These are phyloP conservation scores for Catamblyrhynchus diadema DNA, from an alignment of 2,797 vertebrate species.

Conservation along the genomic window DNA sequence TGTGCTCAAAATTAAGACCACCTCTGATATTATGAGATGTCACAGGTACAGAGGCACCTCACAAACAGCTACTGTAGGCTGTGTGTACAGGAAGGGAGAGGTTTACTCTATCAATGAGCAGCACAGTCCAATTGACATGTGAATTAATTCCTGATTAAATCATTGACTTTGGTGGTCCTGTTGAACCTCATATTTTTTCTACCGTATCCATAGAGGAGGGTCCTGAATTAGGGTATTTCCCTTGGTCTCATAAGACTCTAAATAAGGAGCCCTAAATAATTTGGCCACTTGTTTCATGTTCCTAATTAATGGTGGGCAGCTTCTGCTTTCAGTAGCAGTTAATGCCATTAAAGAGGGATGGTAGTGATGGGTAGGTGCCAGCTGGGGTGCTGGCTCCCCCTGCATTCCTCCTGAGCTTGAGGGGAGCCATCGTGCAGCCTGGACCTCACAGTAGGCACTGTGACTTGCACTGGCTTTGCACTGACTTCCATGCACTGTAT, in stretches of 20 bases:
- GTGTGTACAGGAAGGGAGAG: constrained; percentile 3
- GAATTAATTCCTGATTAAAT: neutral
- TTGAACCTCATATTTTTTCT: neutral
- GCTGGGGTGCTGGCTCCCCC: neutral
- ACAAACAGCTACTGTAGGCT: neutral
- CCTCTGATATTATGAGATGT: neutral
- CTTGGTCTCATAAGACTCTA: neutral
- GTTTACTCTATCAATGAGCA: neutral
- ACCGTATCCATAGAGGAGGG: neutral
- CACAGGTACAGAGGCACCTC: neutral
- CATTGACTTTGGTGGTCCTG: neutral
- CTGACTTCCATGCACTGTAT: neutral
- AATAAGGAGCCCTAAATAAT: neutral
- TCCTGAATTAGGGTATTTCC: neutral
- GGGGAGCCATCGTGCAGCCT: neutral
- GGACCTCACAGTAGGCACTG: neutral
- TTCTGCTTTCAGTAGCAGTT: neutral
- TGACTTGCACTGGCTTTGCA: neutral
- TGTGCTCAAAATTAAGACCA: neutral
- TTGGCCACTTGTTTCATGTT: neutral
- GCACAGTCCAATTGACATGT: neutral
- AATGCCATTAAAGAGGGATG: neutral
- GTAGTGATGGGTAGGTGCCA: neutral
- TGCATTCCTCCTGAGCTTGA: fast-evolving
- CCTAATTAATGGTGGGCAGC: neutral